Percentiles rank a stretch among this genome's conserved stretches.
These are phyloP conservation scores for Leguminivora glycinivorella DNA, from an alignment of 1,140 invertebrate genomes.

Conservation along the genomic window DNA sequence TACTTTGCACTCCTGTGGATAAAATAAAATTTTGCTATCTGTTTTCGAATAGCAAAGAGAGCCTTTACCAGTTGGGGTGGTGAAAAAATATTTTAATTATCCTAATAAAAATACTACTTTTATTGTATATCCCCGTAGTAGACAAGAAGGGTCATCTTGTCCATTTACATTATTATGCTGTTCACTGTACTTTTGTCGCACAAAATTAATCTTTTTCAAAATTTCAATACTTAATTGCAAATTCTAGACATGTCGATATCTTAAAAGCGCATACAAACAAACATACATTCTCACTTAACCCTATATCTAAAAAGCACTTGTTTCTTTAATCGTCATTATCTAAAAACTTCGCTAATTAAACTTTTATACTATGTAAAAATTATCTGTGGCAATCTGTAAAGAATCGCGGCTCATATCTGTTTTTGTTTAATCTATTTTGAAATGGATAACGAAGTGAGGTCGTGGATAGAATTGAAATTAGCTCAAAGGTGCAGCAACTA, in stretches of 20 bases:
- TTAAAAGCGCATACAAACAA: not conserved
- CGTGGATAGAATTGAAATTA: not conserved
- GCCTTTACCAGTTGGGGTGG: no score
- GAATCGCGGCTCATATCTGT: not conserved
- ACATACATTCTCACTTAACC: conserved; percentile 12
- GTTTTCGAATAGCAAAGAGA: no score
- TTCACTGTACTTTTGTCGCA: no score
- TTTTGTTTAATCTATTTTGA: not conserved
- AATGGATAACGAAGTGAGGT: not conserved
- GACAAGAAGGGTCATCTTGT: no score
- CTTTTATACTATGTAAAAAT: not conserved
- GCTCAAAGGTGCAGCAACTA: not conserved
- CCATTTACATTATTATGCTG: no score
- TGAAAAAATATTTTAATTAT: no score
- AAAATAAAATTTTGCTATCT: no score
- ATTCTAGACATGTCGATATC: not conserved
- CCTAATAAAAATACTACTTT: no score
- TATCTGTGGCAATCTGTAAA: conserved; percentile 10
- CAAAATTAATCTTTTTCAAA: no score
- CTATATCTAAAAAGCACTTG: conserved; percentile 5
- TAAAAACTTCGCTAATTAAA: conserved; percentile 1
- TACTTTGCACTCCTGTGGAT: no score
- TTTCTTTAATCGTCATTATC: not conserved
- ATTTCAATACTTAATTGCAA: not conserved
- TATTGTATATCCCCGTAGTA: no score